Evolutionary conservation across 2,797 vertebrate genomes (phyloP).

Genomic region (Catamblyrhynchus diadema): DNA sequence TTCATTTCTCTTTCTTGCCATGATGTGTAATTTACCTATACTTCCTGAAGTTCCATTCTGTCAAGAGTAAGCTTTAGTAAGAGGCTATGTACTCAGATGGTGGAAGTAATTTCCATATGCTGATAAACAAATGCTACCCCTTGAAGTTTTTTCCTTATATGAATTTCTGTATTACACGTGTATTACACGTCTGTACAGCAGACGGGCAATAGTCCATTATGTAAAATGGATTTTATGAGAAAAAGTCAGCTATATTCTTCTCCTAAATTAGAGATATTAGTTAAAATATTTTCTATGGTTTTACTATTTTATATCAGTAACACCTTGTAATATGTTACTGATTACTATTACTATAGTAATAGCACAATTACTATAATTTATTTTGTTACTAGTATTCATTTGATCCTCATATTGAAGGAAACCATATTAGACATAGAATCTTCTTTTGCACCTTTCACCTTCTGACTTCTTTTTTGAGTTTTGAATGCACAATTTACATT

Average conservation of each 20-base stretch:
- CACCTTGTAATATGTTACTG: background rate
- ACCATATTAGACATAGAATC: background rate
- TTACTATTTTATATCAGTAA: background rate
- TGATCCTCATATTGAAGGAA: background rate
- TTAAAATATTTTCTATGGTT: background rate
- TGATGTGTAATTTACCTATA: background rate
- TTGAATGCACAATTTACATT: background rate
- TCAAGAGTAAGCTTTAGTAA: background rate
- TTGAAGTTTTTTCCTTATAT: background rate
- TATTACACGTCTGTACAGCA: fast-evolving
- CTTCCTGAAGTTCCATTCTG: background rate
- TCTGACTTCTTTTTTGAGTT: background rate
- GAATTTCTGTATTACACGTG: background rate
- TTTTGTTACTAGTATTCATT: background rate
- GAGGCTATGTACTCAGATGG: background rate
- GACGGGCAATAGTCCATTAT: background rate
- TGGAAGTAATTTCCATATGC: background rate
- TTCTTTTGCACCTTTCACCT: background rate
- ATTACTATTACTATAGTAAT: too few relatives aligned
- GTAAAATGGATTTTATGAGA: background rate
- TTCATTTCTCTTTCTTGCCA: background rate
- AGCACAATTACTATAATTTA: background rate
- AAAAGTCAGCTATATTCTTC: background rate
- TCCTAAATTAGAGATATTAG: background rate
- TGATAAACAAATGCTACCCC: background rate